phyloP scores from a whole-genome alignment of 2,888 invertebrate species.

The Orthosia cruda region DNA sequence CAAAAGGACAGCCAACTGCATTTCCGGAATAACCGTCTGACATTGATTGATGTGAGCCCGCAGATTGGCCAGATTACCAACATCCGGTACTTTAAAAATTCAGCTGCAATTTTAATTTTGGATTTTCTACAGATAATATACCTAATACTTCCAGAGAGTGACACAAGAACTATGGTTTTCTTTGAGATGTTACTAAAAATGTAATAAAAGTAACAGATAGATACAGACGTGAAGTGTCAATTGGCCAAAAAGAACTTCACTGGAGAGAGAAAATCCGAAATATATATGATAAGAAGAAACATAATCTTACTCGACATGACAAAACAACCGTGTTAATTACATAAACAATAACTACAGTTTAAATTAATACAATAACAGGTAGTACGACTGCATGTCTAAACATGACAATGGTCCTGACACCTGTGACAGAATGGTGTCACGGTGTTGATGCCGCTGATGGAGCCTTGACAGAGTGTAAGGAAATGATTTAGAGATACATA shows the following conservation, averaged over 20 bases:
- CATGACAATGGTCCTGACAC: slow-evolving; percentile 37
- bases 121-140: too few relatives aligned
- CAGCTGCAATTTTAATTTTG: too few relatives aligned
- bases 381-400: not conserved
- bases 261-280: too few relatives aligned
- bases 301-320: not conserved
- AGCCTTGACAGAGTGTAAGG: slow-evolving; percentile 36
- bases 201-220: too few relatives aligned
- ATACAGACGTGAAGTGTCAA: too few relatives aligned
- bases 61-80: not conserved
- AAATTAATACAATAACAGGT: slow-evolving; percentile 5
- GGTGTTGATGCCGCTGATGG: slow-evolving; percentile 5
- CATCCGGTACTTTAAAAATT: not conserved
- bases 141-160: too few relatives aligned
- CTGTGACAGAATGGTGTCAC: slow-evolving; percentile 47
- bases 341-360: not conserved
- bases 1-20: not conserved
- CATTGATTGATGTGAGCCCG: not conserved
- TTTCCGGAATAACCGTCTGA: not conserved
- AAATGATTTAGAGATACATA: slow-evolving; percentile 20
- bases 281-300: not conserved
- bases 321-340: slow-evolving; percentile 1
- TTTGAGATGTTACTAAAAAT: too few relatives aligned
- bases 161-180: too few relatives aligned
- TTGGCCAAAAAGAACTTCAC: too few relatives aligned